Evolutionary conservation across 2,113 vertebrate species (phyloP), one percentile per base, ranked within the genome.

Genomic region (Oncorhynchus tshawytscha): DNA sequence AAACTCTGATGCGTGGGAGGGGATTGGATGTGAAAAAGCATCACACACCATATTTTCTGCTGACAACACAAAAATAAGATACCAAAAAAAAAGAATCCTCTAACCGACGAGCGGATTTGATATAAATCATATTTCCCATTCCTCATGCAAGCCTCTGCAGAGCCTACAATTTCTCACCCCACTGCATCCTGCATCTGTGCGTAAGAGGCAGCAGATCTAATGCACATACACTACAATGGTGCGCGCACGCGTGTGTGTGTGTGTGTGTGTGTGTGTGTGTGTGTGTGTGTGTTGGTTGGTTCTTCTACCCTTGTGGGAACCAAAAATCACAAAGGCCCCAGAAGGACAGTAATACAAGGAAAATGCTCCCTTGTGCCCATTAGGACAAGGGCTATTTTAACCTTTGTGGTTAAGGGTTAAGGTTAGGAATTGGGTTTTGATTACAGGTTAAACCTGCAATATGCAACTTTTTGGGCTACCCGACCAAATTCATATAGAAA

Each of bases 131-230:
- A 83, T 81, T 87, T 80, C 78, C 73, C 51, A 16, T 57, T 82
- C 86, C 81, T 82, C 68, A 60, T 70, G 75, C 72, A 27, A 81
- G 72, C 54, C 78, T 83, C 81, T 70, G 74, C 82, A 76, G 76
- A 82, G 76, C 82, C 76, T 1, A 77, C 76, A 81, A 86, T 89
- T 86, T 85, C 79, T 85, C 88, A 88, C 54, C 72, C 80, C 77
- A 48, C 81, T 87, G 83, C 82, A 45, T 71, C 48, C 45, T 16
- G 13, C 64, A n/a, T 6, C 34, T 18, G 24, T 13, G 45, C 64
- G 22, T 39, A 6, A 68, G 11, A 31, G 62, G 31, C 60, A 65
- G n/a, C 68, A 54, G 72, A 67, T 67, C 29, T 29, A 27, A 67
- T 13, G 18, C 67, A 71, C 25, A 13, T 71, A 70, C 72, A 71